A percentile compares a stretch with the other conserved stretches of the same genome.
Evolutionary conservation across 1,140 invertebrate species (phyloP).

Genomic region (Zaprionus ghesquierei): DNA sequence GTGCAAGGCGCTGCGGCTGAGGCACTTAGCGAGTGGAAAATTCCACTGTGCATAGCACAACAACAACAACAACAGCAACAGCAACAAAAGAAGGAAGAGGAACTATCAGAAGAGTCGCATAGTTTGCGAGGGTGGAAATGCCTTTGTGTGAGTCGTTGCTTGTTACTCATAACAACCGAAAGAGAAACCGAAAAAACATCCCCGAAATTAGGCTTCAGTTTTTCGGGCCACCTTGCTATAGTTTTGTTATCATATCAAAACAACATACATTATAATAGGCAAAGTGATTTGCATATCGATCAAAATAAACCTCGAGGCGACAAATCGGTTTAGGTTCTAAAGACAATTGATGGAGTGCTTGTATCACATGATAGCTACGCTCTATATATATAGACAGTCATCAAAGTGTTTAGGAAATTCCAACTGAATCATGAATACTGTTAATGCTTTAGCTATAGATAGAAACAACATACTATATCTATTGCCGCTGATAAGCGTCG

Average conservation of each 20-base stretch:
- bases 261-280: constrained; percentile 7
- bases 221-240: constrained; percentile 19
- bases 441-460: neutral
- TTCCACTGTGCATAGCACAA: constrained; percentile 50
- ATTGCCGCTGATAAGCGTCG: neutral
- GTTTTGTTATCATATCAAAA: constrained; percentile 64
- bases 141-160: constrained; percentile 15
- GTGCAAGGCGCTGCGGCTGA: constrained; percentile 31
- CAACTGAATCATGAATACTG: constrained; percentile 3
- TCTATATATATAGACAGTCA: neutral
- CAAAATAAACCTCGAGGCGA: constrained; percentile 31
- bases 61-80: neutral
- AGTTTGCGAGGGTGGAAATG: constrained; percentile 56
- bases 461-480: neutral
- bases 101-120: neutral
- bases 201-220: constrained; percentile 72
- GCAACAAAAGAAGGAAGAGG: constrained; percentile 7
- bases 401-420: neutral
- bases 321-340: neutral
- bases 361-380: constrained; percentile 15
- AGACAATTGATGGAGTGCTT: constrained; percentile 19
- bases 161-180: constrained; percentile 59
- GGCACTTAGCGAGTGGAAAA: constrained; percentile 55
- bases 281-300: constrained; percentile 43
- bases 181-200: constrained; percentile 43